Conservation (phyloP, 2,888 invertebrate species). For the Cistogaster globosa region DNA sequence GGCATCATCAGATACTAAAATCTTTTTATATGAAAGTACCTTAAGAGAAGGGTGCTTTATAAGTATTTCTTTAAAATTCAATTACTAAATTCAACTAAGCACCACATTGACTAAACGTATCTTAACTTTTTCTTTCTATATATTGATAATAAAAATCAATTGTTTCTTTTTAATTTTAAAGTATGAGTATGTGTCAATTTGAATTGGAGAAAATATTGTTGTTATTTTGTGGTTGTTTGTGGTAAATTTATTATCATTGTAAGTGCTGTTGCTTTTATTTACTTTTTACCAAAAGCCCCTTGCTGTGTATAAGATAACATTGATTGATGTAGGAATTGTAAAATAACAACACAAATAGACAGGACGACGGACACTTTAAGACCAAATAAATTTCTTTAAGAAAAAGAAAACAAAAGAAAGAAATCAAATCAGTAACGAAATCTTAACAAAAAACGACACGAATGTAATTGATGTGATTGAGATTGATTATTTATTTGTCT, state of each 20-base stretch:
- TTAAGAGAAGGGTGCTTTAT: no score
- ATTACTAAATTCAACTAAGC: no score
- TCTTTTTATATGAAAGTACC: no score
- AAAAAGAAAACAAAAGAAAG: neutral
- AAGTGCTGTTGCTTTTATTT: conserved; percentile 4
- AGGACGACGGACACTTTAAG: neutral
- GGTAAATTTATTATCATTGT: conserved; percentile 17
- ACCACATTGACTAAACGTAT: neutral
- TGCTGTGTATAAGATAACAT: conserved; percentile 57
- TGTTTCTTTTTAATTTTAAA: neutral
- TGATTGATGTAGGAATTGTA: conserved; percentile 63
- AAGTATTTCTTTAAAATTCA: no score
- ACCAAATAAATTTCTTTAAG: conserved; percentile 6
- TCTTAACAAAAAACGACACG: conserved; percentile 30
- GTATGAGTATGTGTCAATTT: conserved; percentile 18
- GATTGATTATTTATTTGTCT: conserved; percentile 69
- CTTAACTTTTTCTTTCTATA: neutral
- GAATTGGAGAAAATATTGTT: conserved; percentile 18
- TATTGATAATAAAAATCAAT: neutral
- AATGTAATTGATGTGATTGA: conserved; percentile 72
- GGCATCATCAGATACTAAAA: no score
- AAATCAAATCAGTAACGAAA: conserved; percentile 17
- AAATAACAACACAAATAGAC: conserved; percentile 17
- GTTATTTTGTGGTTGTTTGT: neutral
- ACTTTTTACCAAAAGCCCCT: conserved; percentile 11